Conservation (phyloP, 2,888 invertebrate species). For the Netelia fuscicornis region DNA sequence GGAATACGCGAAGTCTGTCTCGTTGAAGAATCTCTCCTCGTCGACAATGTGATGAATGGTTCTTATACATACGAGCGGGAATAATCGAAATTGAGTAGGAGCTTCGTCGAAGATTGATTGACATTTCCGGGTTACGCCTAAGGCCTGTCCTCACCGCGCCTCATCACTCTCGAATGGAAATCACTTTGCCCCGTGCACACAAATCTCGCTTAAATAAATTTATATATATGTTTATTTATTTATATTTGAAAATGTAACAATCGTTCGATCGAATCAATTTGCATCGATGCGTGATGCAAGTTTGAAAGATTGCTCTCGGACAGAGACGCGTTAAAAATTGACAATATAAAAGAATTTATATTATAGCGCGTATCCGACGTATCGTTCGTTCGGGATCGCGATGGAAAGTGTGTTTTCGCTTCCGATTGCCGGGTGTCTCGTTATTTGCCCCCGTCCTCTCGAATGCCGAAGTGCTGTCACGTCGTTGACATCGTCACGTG, state of each 20-base stretch:
- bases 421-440: constrained; percentile 52
- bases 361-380: constrained; percentile 41
- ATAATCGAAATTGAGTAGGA: constrained; percentile 66
- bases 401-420: constrained; percentile 55
- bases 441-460: constrained; percentile 7
- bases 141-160: constrained; percentile 61
- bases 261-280: constrained; percentile 45
- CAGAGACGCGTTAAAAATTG: constrained; percentile 58
- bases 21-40: constrained; percentile 5
- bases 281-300: constrained; percentile 7
- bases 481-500: constrained; percentile 59
- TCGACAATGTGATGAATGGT: constrained; percentile 47
- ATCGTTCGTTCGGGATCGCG: constrained; percentile 50
- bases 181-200: constrained; percentile 50
- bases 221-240: neutral
- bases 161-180: constrained; percentile 64
- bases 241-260: constrained; percentile 29
- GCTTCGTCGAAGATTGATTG: constrained; percentile 58
- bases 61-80: constrained; percentile 24
- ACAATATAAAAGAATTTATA: constrained; percentile 62
- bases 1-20: constrained; percentile 6
- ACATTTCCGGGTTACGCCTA: constrained; percentile 68
- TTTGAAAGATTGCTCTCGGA: neutral
- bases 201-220: constrained; percentile 7
- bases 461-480: constrained; percentile 48